Conservation (phyloP, 2,113 vertebrate genomes). For the Chaenocephalus aceratus region DNA sequence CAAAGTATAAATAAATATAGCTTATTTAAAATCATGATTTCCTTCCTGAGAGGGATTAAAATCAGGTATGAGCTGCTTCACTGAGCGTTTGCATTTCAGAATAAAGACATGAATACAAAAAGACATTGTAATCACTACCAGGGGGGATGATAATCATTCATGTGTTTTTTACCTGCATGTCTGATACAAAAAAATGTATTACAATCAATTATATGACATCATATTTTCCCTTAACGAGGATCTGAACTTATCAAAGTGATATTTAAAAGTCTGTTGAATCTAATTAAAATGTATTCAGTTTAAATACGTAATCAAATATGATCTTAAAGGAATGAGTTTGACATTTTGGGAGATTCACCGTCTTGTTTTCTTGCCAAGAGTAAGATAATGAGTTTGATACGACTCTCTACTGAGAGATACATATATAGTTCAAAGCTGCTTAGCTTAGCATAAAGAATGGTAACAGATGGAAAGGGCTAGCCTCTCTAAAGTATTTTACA, state of each 20-base stretch:
- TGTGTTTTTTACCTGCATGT: not conserved
- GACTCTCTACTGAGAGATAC: not conserved
- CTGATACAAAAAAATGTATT: conserved; percentile 1
- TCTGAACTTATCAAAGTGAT: not conserved
- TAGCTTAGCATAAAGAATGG: conserved; percentile 18
- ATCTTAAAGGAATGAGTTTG: conserved; percentile 1
- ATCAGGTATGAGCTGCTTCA: conserved; percentile 11
- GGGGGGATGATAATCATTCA: not conserved
- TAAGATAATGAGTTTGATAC: not conserved
- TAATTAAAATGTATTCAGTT: conserved; percentile 29
- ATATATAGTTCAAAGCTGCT: not conserved
- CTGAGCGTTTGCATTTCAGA: not conserved
- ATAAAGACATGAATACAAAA: conserved; percentile 14
- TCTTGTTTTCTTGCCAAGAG: not conserved
- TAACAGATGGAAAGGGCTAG: not conserved
- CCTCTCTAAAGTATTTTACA: no score
- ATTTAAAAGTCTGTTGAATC: not conserved
- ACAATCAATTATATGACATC: conserved; percentile 38
- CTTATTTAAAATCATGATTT: conserved; percentile 62
- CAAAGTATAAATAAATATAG: conserved; percentile 52
- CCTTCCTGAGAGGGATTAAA: conserved; percentile 65
- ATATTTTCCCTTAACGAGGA: conserved; percentile 7
- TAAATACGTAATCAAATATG: conserved; percentile 10
- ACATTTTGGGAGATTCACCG: not conserved
- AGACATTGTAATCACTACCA: conserved; percentile 1